Base-by-base conservation (phyloP, 2,797 vertebrate genomes). In the Esox masquinongy region DNA sequence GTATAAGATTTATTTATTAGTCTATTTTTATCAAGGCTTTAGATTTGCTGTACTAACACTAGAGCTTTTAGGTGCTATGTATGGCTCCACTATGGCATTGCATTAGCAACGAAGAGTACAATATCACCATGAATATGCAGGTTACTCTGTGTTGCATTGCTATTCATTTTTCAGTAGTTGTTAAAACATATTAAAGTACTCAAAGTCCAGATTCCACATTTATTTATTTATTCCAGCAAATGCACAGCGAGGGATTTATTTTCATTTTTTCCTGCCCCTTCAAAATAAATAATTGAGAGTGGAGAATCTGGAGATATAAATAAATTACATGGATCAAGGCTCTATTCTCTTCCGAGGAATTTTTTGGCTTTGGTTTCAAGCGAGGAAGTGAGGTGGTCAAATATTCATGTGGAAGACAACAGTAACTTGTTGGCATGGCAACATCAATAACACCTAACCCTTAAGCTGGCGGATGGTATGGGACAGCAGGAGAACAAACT, bases 131-230 rank as follows among this genome's bases (percentile, higher is more conserved):
- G n/a, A 68, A 63, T 73, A 77, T 59, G 22, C 63, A 68, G 47
- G 63, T 16, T 15, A 31, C 50, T 14, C 66, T 64, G 49, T 24
- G 26, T 36, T 49, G 49, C 61, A 51, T 68, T 56, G 64, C 50
- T 53, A 68, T 73, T 68, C 19, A 77, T 53, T 56, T 73, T 73
- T 77, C 8, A 73, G 36, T 36, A 68, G 70, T 56, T 68, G 50
- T 59, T 68, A 15, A 66, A 77, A 50, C 51, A 36, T 49, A 51
- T 67, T 26, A 24, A 49, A 34, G 50, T 12, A 31, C 8, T 17
- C 49, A 53, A 68, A 31, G n/a, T 31, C 43, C 47, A 53, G 61
- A 9, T 31, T 31, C 61, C 51, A 39, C 36, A 39, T 39, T 39
- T 39, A 39, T 39, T 64, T 43, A 14, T 67, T 5, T 26, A 1